Evolutionary conservation across 2,888 invertebrate species (phyloP).

Genomic region (Brachyopa scutellaris): DNA sequence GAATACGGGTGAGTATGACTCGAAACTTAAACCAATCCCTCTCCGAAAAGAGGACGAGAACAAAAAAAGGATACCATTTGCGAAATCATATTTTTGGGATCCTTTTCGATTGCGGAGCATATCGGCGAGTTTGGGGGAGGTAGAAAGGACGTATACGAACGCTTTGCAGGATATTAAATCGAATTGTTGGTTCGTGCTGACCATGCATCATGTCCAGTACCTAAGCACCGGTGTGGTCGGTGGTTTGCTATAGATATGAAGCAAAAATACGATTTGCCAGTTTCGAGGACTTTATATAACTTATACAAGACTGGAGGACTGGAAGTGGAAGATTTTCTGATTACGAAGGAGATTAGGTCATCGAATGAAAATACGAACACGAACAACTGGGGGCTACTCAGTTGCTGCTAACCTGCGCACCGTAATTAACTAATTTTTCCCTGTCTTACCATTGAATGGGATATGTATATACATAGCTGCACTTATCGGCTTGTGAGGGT

Average conservation of each 20-base stretch:
- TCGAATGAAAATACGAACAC: not conserved
- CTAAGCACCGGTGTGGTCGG: not conserved
- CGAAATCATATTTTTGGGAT: conserved; percentile 70
- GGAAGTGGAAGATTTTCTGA: not conserved
- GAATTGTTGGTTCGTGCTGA: conserved; percentile 71
- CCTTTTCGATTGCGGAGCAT: conserved; percentile 52
- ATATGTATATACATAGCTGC: too few relatives aligned
- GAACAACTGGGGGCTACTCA: conserved; percentile 37
- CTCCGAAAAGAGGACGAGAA: not conserved
- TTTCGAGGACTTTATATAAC: too few relatives aligned
- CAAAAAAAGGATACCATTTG: conserved; percentile 65
- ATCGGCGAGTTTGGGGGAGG: not conserved
- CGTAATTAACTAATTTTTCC: conserved; percentile 68
- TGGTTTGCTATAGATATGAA: conserved; percentile 37
- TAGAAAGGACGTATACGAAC: conserved; percentile 45
- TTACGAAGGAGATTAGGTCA: conserved; percentile 28
- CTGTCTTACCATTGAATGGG: not conserved
- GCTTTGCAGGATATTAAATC: conserved; percentile 72
- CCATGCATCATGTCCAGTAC: conserved; percentile 65
- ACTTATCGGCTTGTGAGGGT: conserved; percentile 47
- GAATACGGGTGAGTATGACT: conserved; percentile 51
- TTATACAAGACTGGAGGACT: too few relatives aligned
- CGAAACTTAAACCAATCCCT: conserved; percentile 49
- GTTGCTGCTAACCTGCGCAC: conserved; percentile 15
- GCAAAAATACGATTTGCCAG: conserved; percentile 43